Percentiles rank a stretch among this genome's conserved stretches.
Conservation (phyloP, 2,888 invertebrate species). For the Isoperla grammatica region DNA sequence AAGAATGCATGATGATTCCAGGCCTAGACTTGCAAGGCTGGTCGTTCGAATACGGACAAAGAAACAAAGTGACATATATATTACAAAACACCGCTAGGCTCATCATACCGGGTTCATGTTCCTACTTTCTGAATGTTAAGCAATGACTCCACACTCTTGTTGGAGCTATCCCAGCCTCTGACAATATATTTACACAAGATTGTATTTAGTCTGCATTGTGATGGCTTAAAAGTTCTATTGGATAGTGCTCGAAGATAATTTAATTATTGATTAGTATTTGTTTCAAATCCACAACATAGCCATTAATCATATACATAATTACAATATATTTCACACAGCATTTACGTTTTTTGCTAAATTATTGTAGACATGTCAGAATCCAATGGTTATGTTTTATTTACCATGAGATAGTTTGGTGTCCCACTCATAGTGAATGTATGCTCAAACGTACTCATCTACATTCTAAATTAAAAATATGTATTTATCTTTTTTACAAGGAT, state of each 20-base stretch:
- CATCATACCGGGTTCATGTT: too few species aligned
- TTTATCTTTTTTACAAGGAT: too few species aligned
- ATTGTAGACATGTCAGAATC: too few species aligned
- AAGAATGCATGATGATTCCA: conserved; percentile 18
- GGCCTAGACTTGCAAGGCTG: conserved; percentile 6
- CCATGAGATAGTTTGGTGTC: too few species aligned
- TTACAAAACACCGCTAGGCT: too few species aligned
- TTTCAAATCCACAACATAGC: conserved; percentile 16
- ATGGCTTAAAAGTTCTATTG: neutral
- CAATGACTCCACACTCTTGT: too few species aligned
- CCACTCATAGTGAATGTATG: too few species aligned
- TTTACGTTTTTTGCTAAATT: too few species aligned
- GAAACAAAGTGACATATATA: neutral
- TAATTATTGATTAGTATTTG: conserved; percentile 9
- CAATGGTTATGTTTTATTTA: too few species aligned
- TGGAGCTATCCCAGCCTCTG: neutral
- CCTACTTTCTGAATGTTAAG: too few species aligned
- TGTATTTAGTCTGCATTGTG: conserved; percentile 1
- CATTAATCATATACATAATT: conserved; percentile 7
- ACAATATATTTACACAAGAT: neutral
- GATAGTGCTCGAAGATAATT: neutral
- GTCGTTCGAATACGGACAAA: conserved; percentile 15
- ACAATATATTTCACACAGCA: conserved; percentile 14
- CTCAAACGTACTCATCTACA: too few species aligned
- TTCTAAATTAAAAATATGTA: too few species aligned